Evolutionary conservation across 2,113 vertebrate species (phyloP), one percentile per base, ranked within the genome.

Genomic region (Pachycephala philippinensis): DNA sequence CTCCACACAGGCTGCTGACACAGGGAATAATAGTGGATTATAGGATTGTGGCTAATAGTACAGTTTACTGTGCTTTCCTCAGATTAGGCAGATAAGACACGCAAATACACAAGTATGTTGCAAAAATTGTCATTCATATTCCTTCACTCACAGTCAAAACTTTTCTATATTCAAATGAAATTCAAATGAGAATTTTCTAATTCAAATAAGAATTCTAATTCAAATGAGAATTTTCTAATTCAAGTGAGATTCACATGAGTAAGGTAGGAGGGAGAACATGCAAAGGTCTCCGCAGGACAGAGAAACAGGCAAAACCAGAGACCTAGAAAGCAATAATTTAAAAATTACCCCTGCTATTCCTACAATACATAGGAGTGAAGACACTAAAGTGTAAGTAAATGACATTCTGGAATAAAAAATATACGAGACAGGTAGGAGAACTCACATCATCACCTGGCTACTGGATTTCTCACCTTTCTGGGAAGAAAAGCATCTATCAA

Each of bases 241-340:
- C 35, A 49, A 21, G 18, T 44, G 39, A 54, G 17, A 68, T 42
- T 81, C 44, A 79, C 53, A 27, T 54, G 11, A 74, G 8, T 20
- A 63, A 60, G 15, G 24, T 26, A 64, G 17, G 44, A 90, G 8
- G 77, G 15, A 83, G 5, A 5, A 1, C 5, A 60, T 3, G 1
- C 0, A 0, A 47, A 74, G 4, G 4, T 37, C 53, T 59, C 7
- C 13, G 40, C 6, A 45, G 13, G 19, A 50, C 2, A 65, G 33
- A 70, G 33, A 88, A 72, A 57, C 5, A 50, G 30, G 17, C 1
- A 37, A 68, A 90, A 52, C 4, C 6, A 88, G 33, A 77, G 59
- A 14, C 9, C 13, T 80, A 76, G 31, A 84, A 80, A 74, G 3
- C 8, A 90, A 28, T 35, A 8, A 54, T 52, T 64, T 21, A 44